Evolutionary conservation across 2,113 vertebrate species (phyloP), one percentile per base, ranked within the genome.

Genomic region (Plotosus lineatus): DNA sequence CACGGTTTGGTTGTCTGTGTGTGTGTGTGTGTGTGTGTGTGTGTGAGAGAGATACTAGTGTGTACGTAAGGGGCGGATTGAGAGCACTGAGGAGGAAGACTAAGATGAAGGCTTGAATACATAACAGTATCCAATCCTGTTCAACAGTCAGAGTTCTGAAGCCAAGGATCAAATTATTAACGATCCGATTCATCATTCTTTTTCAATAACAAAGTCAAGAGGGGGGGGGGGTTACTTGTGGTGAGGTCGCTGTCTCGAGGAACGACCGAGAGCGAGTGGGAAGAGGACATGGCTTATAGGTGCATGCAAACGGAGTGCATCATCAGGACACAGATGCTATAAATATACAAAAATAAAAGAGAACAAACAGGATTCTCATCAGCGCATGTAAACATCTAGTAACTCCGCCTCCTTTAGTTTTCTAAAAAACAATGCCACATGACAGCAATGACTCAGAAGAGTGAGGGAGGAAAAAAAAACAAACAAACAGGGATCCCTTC

Each of bases 401-500:
- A 60, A 80, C 56, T 31, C 84, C 72, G 7, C 36, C 21, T 46
- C 55, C 58, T 36, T 10, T 26, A 33, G 33, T 56, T 77, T 50
- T 63, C 44, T 21, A 1, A 36, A 82, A 73, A 79, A 26, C 74
- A 82, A 83, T 80, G 79, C 75, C 80, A 76, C 63, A 69, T 68
- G 65, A 86, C 65, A 77, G 79, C 53, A 60, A 80, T 65, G 77
- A 85, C 55, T 77, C 78, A 33, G 75, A 19, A 19, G 50, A 19
- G 31, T 31, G 38, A 72, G 73, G 61, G 51, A 82, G 84, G 68
- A 19, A 71, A 15, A 26, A 21, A 50, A 17, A 48, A 48, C 17
- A 26, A 6, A 46, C 12, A 82, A 85, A 87, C 78, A 77, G 81
- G 78, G 65, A 78, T 88, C 88, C 88, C 88, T 88, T 89, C 82